phyloP scores from a whole-genome alignment of 2,888 invertebrate species.

The Ichneumoninae sp. region DNA sequence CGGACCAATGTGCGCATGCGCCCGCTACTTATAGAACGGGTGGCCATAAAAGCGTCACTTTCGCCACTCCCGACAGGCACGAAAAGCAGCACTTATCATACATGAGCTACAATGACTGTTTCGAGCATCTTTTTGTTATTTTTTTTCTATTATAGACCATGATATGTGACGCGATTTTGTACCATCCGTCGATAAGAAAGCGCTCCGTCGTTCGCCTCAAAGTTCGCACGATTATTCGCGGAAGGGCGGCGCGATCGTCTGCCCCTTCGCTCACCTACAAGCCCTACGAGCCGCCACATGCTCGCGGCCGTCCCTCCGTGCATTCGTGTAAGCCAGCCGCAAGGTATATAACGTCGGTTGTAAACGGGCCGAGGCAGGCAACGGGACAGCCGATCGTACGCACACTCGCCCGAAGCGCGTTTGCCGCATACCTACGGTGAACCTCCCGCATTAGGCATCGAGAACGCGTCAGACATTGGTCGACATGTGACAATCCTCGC shows the following conservation, averaged over 20 bases:
- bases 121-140: no score
- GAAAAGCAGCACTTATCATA: no score
- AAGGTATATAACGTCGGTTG: conserved; percentile 1
- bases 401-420: neutral
- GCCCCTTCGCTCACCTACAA: neutral
- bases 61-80: no score
- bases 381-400: conserved; percentile 4
- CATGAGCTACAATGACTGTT: no score
- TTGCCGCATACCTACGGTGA: neutral
- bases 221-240: neutral
- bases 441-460: neutral
- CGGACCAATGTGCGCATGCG: no score
- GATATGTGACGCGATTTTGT: neutral
- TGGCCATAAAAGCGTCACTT: no score
- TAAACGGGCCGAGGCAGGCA: neutral
- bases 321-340: neutral
- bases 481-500: conserved; percentile 16
- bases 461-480: conserved; percentile 6
- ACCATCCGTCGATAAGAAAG: neutral
- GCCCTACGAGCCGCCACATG: neutral
- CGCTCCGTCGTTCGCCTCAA: neutral
- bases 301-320: neutral
- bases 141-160: no score
- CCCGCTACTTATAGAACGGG: no score
- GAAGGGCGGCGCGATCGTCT: neutral